Conservation (phyloP, 2,888 invertebrate species). For the Protophormia terraenovae region DNA sequence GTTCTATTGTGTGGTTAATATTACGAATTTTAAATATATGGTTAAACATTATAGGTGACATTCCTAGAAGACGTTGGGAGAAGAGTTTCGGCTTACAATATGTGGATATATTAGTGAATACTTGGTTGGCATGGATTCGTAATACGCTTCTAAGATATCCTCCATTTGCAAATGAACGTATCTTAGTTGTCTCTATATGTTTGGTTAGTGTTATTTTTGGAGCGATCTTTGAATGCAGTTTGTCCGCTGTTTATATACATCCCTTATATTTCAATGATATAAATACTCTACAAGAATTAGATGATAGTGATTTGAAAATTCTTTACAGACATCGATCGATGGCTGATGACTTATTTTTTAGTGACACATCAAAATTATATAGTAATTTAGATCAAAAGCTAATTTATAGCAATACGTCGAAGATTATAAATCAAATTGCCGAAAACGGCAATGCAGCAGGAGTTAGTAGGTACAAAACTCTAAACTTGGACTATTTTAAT, state of each 20-base stretch:
- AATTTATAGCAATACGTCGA: conserved; percentile 69
- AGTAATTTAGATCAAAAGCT: conserved; percentile 74
- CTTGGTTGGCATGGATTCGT: conserved; percentile 78
- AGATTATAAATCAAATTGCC: conserved; percentile 72
- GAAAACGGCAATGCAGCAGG: conserved; percentile 73
- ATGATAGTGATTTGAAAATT: conserved; percentile 74
- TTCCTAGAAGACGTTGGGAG: neutral
- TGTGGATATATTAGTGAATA: conserved; percentile 73
- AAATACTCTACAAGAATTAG: too few relatives aligned
- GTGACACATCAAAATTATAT: conserved; percentile 75
- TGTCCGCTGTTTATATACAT: too few relatives aligned
- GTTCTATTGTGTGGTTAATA: conserved; percentile 72
- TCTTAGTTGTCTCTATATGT: conserved; percentile 77
- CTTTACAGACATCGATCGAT: conserved; percentile 79
- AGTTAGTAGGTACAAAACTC: conserved; percentile 75
- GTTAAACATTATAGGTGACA: conserved; percentile 41
- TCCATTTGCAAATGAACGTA: conserved; percentile 75
- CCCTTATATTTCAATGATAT: too few relatives aligned
- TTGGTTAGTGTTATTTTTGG: too few relatives aligned
- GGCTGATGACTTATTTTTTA: conserved; percentile 77
- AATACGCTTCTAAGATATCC: conserved; percentile 75
- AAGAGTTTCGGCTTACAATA: conserved; percentile 65
- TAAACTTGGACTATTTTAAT: conserved; percentile 73
- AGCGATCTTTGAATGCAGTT: too few relatives aligned
- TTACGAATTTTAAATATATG: conserved; percentile 73